Percentiles rank a stretch among this genome's conserved stretches.
Evolutionary conservation across 2,888 invertebrate species (phyloP).

Genomic region (Entomobrya proxima): DNA sequence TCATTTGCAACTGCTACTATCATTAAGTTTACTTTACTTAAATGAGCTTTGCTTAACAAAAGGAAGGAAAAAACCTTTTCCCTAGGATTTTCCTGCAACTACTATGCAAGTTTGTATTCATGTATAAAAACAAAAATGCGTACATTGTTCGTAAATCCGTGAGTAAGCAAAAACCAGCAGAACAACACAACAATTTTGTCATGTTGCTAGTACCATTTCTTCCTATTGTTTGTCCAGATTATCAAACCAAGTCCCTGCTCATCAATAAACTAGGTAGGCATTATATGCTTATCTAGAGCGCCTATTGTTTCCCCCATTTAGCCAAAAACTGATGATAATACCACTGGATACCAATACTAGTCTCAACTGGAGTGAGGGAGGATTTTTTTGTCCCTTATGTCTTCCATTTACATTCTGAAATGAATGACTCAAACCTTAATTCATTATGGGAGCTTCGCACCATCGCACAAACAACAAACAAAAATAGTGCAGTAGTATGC

Average conservation of each 20-base stretch:
- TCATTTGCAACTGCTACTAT: background rate
- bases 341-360: background rate
- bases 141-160: background rate
- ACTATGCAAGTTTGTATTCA: background rate
- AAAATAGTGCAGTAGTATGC: background rate
- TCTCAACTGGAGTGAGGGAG: slow-evolving; percentile 16
- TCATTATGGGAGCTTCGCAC: slow-evolving; percentile 53
- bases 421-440: slow-evolving; percentile 53
- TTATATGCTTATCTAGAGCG: slow-evolving; percentile 22
- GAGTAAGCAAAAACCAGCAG: background rate
- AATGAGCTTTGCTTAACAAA: slow-evolving; percentile 22
- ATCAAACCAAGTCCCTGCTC: background rate
- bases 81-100: background rate
- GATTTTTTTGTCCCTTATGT: background rate
- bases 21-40: slow-evolving; percentile 29
- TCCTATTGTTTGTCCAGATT: background rate
- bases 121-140: background rate
- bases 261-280: slow-evolving; percentile 20
- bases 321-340: no score
- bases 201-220: background rate
- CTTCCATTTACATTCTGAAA: background rate
- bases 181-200: background rate
- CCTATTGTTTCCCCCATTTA: slow-evolving; percentile 29
- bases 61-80: background rate
- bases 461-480: background rate